phyloP scores from a whole-genome alignment of 2,113 vertebrate genomes.

The Myiozetetes cayanensis region DNA sequence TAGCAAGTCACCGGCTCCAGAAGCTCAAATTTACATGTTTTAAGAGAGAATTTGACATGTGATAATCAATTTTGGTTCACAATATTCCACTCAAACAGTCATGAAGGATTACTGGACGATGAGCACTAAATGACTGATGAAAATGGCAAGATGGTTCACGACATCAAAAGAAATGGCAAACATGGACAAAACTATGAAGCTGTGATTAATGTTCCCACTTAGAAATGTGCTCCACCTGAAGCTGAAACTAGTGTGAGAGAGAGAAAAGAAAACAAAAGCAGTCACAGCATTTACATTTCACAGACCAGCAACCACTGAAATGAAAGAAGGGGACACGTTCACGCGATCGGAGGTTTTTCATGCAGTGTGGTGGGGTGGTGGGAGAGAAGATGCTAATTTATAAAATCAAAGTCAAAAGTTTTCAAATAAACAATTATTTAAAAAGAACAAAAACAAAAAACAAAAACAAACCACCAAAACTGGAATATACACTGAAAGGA shows the following conservation, averaged over 20 bases:
- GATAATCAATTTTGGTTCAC: conserved; percentile 40
- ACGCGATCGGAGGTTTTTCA: conserved; percentile 45
- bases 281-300: conserved; percentile 57
- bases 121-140: conserved; percentile 55
- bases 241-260: conserved; percentile 28
- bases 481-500: conserved; percentile 53
- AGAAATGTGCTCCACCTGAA: conserved; percentile 41
- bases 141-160: conserved; percentile 53
- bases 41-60: conserved; percentile 15
- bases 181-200: conserved; percentile 56
- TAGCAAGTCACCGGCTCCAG: background rate
- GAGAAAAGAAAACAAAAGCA: conserved; percentile 38
- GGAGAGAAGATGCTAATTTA: conserved; percentile 30
- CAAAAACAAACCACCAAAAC: conserved; percentile 57
- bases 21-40: background rate
- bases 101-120: conserved; percentile 38
- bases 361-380: conserved; percentile 59
- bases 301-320: conserved; percentile 66
- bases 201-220: conserved; percentile 45
- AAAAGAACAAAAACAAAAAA: background rate
- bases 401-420: conserved; percentile 53
- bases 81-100: conserved; percentile 48
- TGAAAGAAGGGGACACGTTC: conserved; percentile 16
- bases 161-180: conserved; percentile 60
- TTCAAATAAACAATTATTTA: background rate